Evolutionary conservation across 1,140 invertebrate genomes (phyloP), one percentile per base, ranked within the genome.

Genomic region (Sinella curviseta): DNA sequence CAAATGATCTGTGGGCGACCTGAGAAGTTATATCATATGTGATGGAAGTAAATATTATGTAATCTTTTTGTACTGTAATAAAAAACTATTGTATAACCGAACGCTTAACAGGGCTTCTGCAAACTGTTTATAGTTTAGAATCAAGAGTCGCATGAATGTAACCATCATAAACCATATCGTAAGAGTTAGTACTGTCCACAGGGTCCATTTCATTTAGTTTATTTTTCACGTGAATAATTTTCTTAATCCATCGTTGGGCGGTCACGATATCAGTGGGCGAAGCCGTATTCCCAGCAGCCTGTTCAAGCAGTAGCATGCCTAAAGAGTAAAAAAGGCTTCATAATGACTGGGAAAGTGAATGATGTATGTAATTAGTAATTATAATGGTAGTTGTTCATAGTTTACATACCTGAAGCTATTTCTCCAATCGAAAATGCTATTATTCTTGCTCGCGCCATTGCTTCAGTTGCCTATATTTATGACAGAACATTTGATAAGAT

Each of bases 371-470:
- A 12, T 67, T 30, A 34, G 70, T 70, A 16, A 26, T 55, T 80
- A 60, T 80, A 34, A 20, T n/a, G n/a, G n/a, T n/a, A n/a, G n/a
- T n/a, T n/a, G n/a, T n/a, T n/a, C n/a, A n/a, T n/a, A 24, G 28
- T 76, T 33, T 54, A 60, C 74, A 57, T 84, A 88, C 88, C 88
- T 31, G 88, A 87, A 74, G 88, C 88, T 65, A 87, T 86, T 78
- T 86, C 85, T 26, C 87, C 85, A 35, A 90, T 77, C 78, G 86
- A 86, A 79, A 86, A 89, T 12, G 89, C 85, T 67, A 90, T 85
- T 76, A 89, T 87, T 78, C 89, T 84, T 1, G 89, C 87, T 36
- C 76, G 79, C 1, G 86, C 86, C 24, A 86, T 77, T 65, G 87
- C 84, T 34, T 88, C 76, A 20, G 78, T 74, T 24, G 84, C 80